Conservation (phyloP, 92 coral and sea anemone species). For the Zoanthus sansibaricus region DNA sequence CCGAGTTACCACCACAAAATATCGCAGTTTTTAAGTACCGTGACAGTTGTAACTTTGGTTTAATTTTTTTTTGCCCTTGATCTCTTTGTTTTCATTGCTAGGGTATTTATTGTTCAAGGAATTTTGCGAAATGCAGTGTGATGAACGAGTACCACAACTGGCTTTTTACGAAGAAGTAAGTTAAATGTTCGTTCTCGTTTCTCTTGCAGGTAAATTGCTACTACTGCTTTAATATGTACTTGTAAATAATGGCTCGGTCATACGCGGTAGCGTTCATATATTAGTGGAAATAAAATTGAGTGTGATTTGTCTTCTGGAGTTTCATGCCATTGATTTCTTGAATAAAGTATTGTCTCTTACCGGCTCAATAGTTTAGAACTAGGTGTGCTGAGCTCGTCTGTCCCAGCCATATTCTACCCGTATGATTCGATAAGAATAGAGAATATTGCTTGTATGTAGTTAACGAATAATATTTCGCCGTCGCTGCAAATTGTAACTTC, state of each 20-base stretch:
- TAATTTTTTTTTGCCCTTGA: conserved; percentile 3
- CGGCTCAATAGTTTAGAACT: conserved; percentile 21
- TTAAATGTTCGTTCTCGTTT: conserved; percentile 34
- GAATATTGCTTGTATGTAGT: background rate
- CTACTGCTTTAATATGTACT: conserved; percentile 19
- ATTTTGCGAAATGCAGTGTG: conserved; percentile 96
- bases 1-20: conserved; percentile 14
- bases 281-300: conserved; percentile 15
- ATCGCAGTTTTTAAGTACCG: background rate
- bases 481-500: conserved; percentile 15
- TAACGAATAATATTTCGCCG: background rate
- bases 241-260: conserved; percentile 34
- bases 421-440: background rate
- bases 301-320: conserved; percentile 6
- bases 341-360: conserved; percentile 5
- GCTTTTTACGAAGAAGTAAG: conserved; percentile 99
- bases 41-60: conserved; percentile 8
- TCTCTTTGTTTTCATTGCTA: conserved; percentile 57
- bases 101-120: conserved; percentile 98
- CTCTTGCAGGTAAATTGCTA: conserved; percentile 33
- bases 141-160: conserved; percentile 98
- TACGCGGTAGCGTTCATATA: background rate
- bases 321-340: background rate
- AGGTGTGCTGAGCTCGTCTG: background rate
- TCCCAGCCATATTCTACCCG: conserved; percentile 32